These are phyloP conservation scores for Phocoena phocoena DNA, from an alignment of 2,113 vertebrate species.

Conservation along the genomic window DNA sequence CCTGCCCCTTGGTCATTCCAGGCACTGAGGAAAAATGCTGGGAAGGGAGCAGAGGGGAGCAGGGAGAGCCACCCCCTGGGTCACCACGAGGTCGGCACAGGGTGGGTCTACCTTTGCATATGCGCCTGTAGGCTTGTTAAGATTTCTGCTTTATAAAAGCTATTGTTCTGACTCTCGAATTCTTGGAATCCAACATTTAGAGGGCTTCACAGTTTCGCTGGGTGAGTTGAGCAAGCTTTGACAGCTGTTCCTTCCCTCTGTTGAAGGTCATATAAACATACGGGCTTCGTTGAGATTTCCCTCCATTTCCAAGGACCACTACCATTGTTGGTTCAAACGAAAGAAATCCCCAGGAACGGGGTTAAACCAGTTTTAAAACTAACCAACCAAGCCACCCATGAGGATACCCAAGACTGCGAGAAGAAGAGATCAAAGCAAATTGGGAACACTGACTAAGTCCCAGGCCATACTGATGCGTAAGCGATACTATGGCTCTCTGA, in stretches of 20 bases:
- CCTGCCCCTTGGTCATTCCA: too few species aligned
- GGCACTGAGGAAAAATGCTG: background rate
- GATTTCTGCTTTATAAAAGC: background rate
- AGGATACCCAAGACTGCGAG: background rate
- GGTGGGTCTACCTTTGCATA: accelerated
- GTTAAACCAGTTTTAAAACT: background rate
- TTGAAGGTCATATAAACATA: background rate
- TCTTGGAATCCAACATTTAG: background rate
- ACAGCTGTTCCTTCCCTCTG: background rate
- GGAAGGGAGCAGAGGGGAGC: too few species aligned
- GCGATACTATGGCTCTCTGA: background rate
- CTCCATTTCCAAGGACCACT: background rate
- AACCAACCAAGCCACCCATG: background rate
- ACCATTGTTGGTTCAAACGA: background rate
- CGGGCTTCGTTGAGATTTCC: background rate
- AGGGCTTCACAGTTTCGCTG: background rate
- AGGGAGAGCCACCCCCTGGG: accelerated
- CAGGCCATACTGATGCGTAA: background rate
- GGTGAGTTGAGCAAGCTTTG: background rate
- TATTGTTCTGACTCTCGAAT: background rate
- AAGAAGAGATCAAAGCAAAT: background rate
- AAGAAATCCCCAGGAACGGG: background rate
- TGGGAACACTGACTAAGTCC: background rate
- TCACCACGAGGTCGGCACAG: accelerated
- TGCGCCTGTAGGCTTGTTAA: accelerated